Percentiles rank a stretch among this genome's conserved stretches.
Conservation (phyloP, 37 sponge, comb jelly and placozoan genomes). For the Aphrocallistes beatrix region DNA sequence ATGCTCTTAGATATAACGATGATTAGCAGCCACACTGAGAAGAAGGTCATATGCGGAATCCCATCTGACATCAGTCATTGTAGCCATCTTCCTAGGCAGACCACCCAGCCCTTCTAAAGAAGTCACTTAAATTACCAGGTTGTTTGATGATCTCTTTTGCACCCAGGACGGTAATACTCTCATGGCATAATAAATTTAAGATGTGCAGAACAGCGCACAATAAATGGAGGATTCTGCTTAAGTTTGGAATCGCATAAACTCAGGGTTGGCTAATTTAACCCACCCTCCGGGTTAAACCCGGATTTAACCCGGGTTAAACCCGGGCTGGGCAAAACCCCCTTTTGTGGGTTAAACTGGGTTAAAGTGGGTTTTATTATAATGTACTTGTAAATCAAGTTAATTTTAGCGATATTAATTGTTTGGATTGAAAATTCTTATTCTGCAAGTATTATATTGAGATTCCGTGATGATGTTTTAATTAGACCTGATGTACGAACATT, state of each 20-base stretch:
- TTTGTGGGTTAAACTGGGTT: too few relatives aligned
- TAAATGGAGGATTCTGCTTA: not conserved
- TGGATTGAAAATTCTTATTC: too few relatives aligned
- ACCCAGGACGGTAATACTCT: not conserved
- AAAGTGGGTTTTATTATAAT: too few relatives aligned
- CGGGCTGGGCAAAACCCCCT: too few relatives aligned
- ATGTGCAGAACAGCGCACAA: not conserved
- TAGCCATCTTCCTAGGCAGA: not conserved
- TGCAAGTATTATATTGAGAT: too few relatives aligned
- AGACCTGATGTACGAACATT: too few relatives aligned
- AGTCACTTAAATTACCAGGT: not conserved
- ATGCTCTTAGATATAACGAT: not conserved
- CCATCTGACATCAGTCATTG: not conserved
- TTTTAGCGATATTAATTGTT: too few relatives aligned
- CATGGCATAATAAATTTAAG: not conserved
- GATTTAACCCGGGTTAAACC: too few relatives aligned
- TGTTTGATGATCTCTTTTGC: not conserved
- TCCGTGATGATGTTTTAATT: too few relatives aligned
- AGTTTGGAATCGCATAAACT: not conserved
- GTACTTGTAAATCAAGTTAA: too few relatives aligned
- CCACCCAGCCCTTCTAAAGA: slow-evolving; percentile 14
- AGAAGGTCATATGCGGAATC: slow-evolving; percentile 2
- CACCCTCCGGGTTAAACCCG: too few relatives aligned
- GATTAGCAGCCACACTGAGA: not conserved
- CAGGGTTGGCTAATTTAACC: too few relatives aligned